Percentiles rank a stretch among this genome's conserved stretches.
phyloP scores from a whole-genome alignment of 2,113 vertebrate genomes.

The Geococcyx californianus region DNA sequence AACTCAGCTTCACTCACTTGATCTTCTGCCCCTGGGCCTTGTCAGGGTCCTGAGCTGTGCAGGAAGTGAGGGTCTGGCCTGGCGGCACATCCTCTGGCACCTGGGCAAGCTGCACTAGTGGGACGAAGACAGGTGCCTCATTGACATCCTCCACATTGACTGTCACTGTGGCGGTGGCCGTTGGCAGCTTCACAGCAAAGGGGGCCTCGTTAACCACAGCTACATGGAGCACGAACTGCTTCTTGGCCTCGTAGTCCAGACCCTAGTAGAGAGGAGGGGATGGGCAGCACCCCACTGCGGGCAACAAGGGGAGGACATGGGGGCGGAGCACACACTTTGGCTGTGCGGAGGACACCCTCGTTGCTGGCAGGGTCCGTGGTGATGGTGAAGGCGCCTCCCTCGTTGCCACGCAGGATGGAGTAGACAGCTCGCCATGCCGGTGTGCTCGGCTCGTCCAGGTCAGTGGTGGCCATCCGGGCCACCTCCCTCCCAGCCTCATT shows the following conservation, averaged over 20 bases:
- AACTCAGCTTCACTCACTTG: constrained; percentile 64
- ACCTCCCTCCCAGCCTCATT: constrained; percentile 71
- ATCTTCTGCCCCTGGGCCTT: constrained; percentile 77
- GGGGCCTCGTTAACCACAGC: constrained; percentile 80
- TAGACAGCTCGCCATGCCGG: constrained; percentile 83
- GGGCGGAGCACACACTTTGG: constrained; percentile 51
- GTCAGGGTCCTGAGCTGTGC: constrained; percentile 86
- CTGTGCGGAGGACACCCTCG: constrained; percentile 83
- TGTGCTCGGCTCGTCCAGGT: constrained; percentile 76
- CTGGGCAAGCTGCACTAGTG: constrained; percentile 12
- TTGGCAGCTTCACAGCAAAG: constrained; percentile 69
- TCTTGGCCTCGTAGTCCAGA: constrained; percentile 84
- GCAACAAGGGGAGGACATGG: rapidly evolving
- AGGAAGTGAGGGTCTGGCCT: constrained; percentile 51
- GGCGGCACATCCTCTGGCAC: constrained; percentile 69
- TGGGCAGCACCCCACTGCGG: rapidly evolving
- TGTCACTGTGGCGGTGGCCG: constrained; percentile 81
- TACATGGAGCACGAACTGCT: constrained; percentile 75
- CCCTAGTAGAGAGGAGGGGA: constrained; percentile 60
- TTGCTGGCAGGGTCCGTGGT: constrained; percentile 76
- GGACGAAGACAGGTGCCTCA: constrained; percentile 79
- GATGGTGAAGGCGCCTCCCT: constrained; percentile 73
- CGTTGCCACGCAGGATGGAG: constrained; percentile 79
- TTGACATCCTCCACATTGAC: constrained; percentile 85
- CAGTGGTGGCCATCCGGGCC: constrained; percentile 72